Evolutionary conservation across 2,888 invertebrate species (phyloP).

Genomic region (Corbicula japonica): DNA sequence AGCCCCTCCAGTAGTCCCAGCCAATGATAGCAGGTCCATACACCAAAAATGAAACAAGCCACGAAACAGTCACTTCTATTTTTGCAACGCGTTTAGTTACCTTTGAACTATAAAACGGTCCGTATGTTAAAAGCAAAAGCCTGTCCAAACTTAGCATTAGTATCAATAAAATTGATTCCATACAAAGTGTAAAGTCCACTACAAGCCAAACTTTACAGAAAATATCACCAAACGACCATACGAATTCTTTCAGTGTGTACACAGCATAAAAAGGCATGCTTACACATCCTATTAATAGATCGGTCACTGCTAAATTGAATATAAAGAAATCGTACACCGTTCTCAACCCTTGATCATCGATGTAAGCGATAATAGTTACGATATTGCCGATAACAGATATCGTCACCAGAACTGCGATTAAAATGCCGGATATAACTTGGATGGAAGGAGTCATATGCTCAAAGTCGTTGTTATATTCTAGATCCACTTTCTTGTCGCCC

Average conservation of each 20-base stretch:
- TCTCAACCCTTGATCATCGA: constrained; percentile 66
- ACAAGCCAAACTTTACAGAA: constrained; percentile 74
- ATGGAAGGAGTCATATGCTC: constrained; percentile 45
- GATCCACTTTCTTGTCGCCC: too few species aligned
- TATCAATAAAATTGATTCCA: constrained; percentile 72
- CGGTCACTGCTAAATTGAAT: constrained; percentile 73
- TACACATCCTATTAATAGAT: constrained; percentile 66
- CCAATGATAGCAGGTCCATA: constrained; percentile 77
- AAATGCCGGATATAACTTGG: constrained; percentile 48
- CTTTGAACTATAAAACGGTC: constrained; percentile 61
- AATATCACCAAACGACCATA: constrained; percentile 73
- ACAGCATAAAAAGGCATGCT: constrained; percentile 77
- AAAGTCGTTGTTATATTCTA: constrained; percentile 18
- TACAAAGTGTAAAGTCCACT: constrained; percentile 72
- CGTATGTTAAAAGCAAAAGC: constrained; percentile 66
- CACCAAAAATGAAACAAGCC: constrained; percentile 68
- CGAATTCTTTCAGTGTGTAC: constrained; percentile 64
- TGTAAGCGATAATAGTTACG: constrained; percentile 70
- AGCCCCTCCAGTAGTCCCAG: constrained; percentile 73
- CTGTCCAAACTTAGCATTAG: constrained; percentile 74
- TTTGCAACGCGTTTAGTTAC: constrained; percentile 64
- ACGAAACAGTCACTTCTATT: constrained; percentile 62
- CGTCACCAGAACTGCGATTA: constrained; percentile 59
- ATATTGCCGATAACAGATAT: constrained; percentile 72
- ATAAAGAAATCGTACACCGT: constrained; percentile 74